Base-by-base conservation (phyloP, 2,888 invertebrate genomes). In the Zhuqinia jingwanae region DNA sequence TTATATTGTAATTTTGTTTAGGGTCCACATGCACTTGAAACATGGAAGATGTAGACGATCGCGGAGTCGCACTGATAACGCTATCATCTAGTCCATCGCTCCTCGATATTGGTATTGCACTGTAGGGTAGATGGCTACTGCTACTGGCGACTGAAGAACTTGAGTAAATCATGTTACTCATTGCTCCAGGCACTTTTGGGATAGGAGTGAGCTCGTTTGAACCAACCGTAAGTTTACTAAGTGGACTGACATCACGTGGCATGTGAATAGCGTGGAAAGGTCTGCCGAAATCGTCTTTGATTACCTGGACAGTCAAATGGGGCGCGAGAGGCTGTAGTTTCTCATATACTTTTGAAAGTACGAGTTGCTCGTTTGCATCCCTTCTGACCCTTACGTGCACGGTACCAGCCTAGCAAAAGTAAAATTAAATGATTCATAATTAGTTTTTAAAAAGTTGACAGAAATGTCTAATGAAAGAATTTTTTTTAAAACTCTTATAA, bases 281-380 rank as follows among this genome's bases (percentile, higher is more conserved):
- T 30, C 90, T 63, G 11, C 85, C 87, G 68, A 89, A 90, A 77
- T 90, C 90, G 68, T 90, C 90, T 81, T 90, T 90, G 0, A 87
- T 90, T 1, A 95, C 94, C 91, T 95, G 94, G 58, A 95, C 93
- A 1, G 94, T 94, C 25, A 95, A 92, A 25, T 93, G 92, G 15
- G 93, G 93, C 17, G 94, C 94, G 30, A 95, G 92, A 83, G 93
- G 93, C 25, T 94, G 93, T 2, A 95, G 92, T 76, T 94, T 93
- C 90, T 94, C 94, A 90, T 93, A 93, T 17, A 95, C 94, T 90
- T 94, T 94, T 6, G 94, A 93, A 73, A 95, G 92, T 6, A 95
- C 94, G 90, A 94, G 91, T 91, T 94, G 94, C 91, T 95, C 95
- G 91, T 95, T 93, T 3, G 95, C 95, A 91, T 95, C 94, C 45